Base-by-base conservation (phyloP, 2,888 invertebrate species). In the Aproaerema taeniolella region DNA sequence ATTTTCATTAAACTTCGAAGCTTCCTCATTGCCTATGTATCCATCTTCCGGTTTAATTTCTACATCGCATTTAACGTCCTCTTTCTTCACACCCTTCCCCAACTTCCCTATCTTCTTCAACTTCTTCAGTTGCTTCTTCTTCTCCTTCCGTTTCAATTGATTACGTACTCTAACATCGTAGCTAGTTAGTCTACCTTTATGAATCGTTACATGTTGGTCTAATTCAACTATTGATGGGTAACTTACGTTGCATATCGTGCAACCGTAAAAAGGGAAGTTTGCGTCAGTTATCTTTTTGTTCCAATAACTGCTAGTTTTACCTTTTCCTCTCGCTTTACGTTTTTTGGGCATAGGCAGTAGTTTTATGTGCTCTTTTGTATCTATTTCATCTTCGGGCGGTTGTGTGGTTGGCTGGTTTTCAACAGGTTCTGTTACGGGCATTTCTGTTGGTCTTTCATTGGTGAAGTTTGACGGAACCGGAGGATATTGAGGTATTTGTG, bases 41-140 rank as follows among this genome's bases (percentile, higher is more conserved):
- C 83, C 83, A 0, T 82, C 83, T 53, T 83, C 83, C 0, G 83
- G 82, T 44, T 83, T 83, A 0, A 82, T 80, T 39, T 85, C 85
- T 1, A 79, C 26, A 0, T 70, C 70, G 0, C 47, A 4, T 0
- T 44, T 30, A 0, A 47, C 36, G 2, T 60, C 55, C 0, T 53
- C 56, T 11, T 20, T n/a, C n/a, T 20, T 37, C 6, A 10, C 17
- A 25, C 7, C 54, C 26, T 72, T 73, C 0, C 64, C 47, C 40
- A 61, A 61, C 32, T 46, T 47, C 1, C 49, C 45, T 5, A 62
- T 30, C 28, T 75, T 79, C 36, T 75, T 74, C 11, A 59, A 41
- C 17, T 63, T 68, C 20, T 70, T 79, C 45, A 67, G 59, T 39
- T 77, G 72, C 17, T 75, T 82, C 29, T 70, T 75, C 1, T 75